Conservation (phyloP, 2,113 vertebrate species). For the Seriola aureovittata region DNA sequence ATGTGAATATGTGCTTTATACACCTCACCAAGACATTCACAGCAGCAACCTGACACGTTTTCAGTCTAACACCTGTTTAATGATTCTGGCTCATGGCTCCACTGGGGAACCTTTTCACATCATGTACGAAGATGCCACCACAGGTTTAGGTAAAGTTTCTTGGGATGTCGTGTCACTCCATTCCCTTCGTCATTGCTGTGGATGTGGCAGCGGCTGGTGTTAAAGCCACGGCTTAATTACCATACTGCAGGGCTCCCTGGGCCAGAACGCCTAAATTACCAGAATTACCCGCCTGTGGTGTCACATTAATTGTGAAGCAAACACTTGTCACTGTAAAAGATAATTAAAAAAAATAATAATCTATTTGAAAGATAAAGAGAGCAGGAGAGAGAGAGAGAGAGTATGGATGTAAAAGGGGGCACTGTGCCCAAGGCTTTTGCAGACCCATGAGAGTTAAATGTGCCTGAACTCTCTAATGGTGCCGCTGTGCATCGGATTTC, state of each 20-base stretch:
- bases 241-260: constrained; percentile 35
- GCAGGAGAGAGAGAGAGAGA: constrained; percentile 5
- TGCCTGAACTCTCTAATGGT: constrained; percentile 55
- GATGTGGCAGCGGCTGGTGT: constrained; percentile 5
- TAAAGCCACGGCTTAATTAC: constrained; percentile 50
- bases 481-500: constrained; percentile 36
- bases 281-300: constrained; percentile 57
- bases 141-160: constrained; percentile 1
- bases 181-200: not conserved
- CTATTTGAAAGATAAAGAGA: constrained; percentile 37
- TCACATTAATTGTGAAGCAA: constrained; percentile 59
- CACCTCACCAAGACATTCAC: not conserved
- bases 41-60: constrained; percentile 3
- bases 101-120: constrained; percentile 10
- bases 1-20: not conserved
- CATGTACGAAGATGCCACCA: not conserved
- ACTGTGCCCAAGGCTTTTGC: constrained; percentile 22
- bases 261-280: constrained; percentile 51
- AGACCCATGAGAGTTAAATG: constrained; percentile 54
- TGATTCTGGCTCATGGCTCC: not conserved
- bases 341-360: constrained; percentile 40
- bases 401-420: not conserved
- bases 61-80: constrained; percentile 43
- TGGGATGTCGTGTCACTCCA: not conserved
- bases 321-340: constrained; percentile 46